Percentiles rank a stretch among this genome's conserved stretches.
Evolutionary conservation across 2,888 invertebrate genomes (phyloP).

Genomic region (Eupithecia inturbata): DNA sequence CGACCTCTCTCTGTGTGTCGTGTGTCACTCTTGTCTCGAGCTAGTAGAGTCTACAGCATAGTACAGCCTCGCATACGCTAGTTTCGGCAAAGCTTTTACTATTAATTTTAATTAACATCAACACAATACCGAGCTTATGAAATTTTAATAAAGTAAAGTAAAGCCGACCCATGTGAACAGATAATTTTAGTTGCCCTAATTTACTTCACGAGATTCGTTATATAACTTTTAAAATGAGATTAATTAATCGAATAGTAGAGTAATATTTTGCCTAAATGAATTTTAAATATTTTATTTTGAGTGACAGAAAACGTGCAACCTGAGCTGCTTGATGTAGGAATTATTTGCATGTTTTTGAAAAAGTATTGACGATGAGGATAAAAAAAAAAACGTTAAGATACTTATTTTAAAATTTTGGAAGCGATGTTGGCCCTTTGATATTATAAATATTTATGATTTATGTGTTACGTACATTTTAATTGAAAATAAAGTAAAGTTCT

Average conservation of each 20-base stretch:
- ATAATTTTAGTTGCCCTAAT: conserved; percentile 32
- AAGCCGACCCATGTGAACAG: conserved; percentile 33
- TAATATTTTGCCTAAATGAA: too few relatives aligned
- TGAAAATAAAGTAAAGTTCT: neutral
- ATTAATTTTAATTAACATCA: conserved; percentile 41
- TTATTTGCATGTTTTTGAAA: neutral
- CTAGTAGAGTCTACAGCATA: neutral
- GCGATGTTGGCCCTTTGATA: too few relatives aligned
- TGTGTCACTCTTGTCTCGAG: neutral
- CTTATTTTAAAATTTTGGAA: too few relatives aligned
- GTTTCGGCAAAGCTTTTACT: conserved; percentile 28
- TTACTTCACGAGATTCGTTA: conserved; percentile 20
- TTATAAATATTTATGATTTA: too few relatives aligned
- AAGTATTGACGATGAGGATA: neutral
- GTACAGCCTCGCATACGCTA: conserved; percentile 8
- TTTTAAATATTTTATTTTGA: too few relatives aligned
- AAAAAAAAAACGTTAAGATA: neutral
- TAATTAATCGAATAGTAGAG: conserved; percentile 2
- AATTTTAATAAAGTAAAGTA: conserved; percentile 38
- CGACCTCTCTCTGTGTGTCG: neutral
- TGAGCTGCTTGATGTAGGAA: too few relatives aligned
- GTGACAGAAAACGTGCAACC: too few relatives aligned
- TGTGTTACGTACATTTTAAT: too few relatives aligned
- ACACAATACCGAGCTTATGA: conserved; percentile 24
- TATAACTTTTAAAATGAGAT: conserved; percentile 20